A percentile compares a stretch with the other conserved stretches of the same genome.
These are phyloP conservation scores for Leucosticte australis DNA, from an alignment of 2,113 vertebrate species.

Conservation along the genomic window DNA sequence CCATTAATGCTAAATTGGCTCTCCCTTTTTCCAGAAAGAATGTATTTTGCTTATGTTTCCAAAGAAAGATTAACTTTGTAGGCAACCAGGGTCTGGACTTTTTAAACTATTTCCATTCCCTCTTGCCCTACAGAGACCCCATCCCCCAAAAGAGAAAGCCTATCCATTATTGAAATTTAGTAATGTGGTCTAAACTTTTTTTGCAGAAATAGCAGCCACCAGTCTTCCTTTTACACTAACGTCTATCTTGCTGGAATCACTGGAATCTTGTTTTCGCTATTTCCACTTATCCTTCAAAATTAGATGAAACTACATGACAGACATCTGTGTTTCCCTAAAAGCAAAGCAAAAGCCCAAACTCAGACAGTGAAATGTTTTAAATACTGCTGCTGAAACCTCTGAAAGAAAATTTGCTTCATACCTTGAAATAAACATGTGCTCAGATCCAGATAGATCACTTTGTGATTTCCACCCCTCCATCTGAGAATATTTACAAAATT, in stretches of 20 bases:
- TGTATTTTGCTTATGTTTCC: background rate
- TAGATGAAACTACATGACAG: background rate
- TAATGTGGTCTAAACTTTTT: background rate
- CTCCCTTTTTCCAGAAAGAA: background rate
- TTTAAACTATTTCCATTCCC: background rate
- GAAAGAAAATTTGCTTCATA: background rate
- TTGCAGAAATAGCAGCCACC: background rate
- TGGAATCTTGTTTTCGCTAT: background rate
- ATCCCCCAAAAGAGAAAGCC: background rate
- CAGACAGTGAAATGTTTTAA: background rate
- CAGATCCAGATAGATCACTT: background rate
- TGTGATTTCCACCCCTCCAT: background rate
- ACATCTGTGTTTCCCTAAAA: background rate
- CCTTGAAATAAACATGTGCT: background rate
- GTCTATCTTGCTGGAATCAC: background rate
- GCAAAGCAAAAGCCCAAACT: background rate
- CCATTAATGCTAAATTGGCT: background rate
- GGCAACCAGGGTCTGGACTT: background rate
- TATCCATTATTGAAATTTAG: background rate
- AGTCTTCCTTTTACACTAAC: background rate
- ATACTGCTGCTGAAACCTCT: background rate
- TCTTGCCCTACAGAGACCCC: fast-evolving
- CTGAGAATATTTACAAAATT: background rate
- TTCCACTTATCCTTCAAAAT: background rate
- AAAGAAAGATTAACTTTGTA: background rate